Percentiles rank a stretch among this genome's conserved stretches.
Conservation (phyloP, 2,888 invertebrate species). For the Stenodema calcarata region DNA sequence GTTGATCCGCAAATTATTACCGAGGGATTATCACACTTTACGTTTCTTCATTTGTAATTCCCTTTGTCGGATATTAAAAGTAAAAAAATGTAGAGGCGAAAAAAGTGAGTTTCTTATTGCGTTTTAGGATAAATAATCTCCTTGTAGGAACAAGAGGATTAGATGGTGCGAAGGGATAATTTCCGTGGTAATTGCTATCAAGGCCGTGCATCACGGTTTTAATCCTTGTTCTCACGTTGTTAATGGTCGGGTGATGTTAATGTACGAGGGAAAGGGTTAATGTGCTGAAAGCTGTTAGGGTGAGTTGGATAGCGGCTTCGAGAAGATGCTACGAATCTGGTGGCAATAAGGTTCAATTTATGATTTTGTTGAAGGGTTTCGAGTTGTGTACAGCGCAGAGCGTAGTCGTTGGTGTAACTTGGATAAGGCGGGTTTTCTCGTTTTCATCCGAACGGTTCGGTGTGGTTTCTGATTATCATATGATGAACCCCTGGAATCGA, state of each 20-base stretch:
- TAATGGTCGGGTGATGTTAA: not conserved
- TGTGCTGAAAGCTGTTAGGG: not conserved
- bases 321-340: too few relatives aligned
- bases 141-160: not conserved
- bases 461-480: too few relatives aligned
- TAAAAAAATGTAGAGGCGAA: not conserved
- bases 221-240: not conserved
- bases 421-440: too few relatives aligned
- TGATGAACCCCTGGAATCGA: too few relatives aligned
- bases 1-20: slow-evolving; percentile 36
- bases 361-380: too few relatives aligned
- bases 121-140: not conserved
- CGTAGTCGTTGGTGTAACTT: too few relatives aligned
- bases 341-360: too few relatives aligned
- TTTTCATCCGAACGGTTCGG: too few relatives aligned
- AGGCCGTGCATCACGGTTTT: not conserved
- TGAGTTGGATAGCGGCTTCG: too few relatives aligned
- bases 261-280: not conserved
- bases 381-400: too few relatives aligned
- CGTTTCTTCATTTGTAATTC: not conserved
- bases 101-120: not conserved
- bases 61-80: not conserved
- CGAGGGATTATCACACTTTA: slow-evolving; percentile 24
- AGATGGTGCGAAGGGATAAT: not conserved
- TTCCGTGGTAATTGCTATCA: not conserved